Percentiles rank a stretch among this genome's conserved stretches.
phyloP scores from a whole-genome alignment of 2,888 invertebrate species.

The Dolichomitus sp. region DNA sequence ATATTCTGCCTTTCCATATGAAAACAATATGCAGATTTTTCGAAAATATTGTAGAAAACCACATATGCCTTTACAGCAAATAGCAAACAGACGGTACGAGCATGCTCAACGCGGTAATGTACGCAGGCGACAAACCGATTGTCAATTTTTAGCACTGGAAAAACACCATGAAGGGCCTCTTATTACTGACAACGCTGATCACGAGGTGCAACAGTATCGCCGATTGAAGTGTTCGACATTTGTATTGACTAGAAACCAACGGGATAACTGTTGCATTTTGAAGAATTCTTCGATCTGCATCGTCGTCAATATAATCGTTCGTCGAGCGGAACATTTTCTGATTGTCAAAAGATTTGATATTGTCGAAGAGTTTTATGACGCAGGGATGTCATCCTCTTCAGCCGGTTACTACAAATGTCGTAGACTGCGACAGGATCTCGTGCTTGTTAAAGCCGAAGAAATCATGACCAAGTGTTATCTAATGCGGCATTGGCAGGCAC shows the following conservation, averaged over 20 bases:
- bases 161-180: constrained; percentile 24
- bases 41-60: constrained; percentile 41
- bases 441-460: constrained; percentile 26
- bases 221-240: neutral
- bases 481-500: constrained; percentile 20
- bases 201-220: constrained; percentile 27
- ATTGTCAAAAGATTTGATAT: constrained; percentile 26
- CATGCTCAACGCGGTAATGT: neutral
- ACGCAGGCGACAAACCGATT: neutral
- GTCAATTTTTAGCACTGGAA: neutral
- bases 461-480: constrained; percentile 25
- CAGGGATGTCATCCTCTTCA: constrained; percentile 15
- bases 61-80: constrained; percentile 31
- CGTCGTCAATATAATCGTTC: constrained; percentile 29
- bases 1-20: constrained; percentile 22
- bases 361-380: constrained; percentile 23
- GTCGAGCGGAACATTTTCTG: neutral
- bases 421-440: constrained; percentile 9
- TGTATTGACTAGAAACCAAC: constrained; percentile 3
- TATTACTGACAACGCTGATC: neutral
- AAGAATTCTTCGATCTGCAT: neutral
- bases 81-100: constrained; percentile 9
- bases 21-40: constrained; percentile 50
- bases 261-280: constrained; percentile 36
- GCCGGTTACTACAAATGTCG: constrained; percentile 37